Evolutionary conservation across 1,140 invertebrate species (phyloP).

Genomic region (Sesamia nonagrioides): DNA sequence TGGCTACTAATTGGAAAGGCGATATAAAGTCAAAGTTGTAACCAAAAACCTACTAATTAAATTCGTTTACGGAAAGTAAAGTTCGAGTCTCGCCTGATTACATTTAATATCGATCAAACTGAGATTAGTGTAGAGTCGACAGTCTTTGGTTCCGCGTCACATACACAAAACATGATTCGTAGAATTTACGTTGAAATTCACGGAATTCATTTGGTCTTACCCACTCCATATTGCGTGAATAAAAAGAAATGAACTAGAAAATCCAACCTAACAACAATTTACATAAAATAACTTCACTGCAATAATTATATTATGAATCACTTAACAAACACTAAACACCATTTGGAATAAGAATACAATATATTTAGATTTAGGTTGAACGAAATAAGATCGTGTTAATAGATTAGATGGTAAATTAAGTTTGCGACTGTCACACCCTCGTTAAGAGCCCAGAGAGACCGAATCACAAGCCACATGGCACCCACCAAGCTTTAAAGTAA

Average conservation of each 20-base stretch:
- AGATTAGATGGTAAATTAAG: conserved; percentile 64
- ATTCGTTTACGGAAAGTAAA: conserved; percentile 5
- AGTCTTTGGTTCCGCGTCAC: background rate
- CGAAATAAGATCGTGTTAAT: conserved; percentile 58
- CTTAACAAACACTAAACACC: background rate
- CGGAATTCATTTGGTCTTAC: background rate
- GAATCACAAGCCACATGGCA: conserved; percentile 53
- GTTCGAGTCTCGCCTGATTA: conserved; percentile 15
- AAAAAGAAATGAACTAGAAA: no score
- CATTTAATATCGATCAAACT: conserved; percentile 3
- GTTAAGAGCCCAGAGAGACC: conserved; percentile 53
- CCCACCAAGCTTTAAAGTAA: conserved; percentile 42
- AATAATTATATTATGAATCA: background rate
- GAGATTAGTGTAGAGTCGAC: background rate
- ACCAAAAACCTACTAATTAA: conserved; percentile 39
- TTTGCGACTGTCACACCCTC: conserved; percentile 65
- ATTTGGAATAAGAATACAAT: background rate
- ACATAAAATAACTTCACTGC: no score
- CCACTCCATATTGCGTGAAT: no score
- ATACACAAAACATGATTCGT: background rate
- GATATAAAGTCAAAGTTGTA: conserved; percentile 26
- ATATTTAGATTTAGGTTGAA: conserved; percentile 45
- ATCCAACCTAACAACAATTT: no score
- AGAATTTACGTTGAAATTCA: background rate
- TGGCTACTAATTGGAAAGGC: conserved; percentile 43